Conservation (phyloP, 2,113 vertebrate species). For the Scolopax mira region DNA sequence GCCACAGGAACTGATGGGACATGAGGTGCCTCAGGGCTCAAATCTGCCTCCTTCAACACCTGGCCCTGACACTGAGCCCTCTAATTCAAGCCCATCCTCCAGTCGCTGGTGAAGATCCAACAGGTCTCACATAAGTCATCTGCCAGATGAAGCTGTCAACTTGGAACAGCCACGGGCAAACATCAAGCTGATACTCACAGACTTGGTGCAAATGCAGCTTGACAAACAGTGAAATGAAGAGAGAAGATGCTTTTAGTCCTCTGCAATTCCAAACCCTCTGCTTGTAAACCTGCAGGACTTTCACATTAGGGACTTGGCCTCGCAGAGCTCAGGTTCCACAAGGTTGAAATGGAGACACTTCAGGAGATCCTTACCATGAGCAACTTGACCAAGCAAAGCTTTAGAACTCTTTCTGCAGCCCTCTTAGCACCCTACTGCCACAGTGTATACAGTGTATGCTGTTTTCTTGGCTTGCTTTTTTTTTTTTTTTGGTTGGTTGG, state of each 20-base stretch:
- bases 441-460: accelerated
- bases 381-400: not conserved
- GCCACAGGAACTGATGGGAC: not conserved
- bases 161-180: not conserved
- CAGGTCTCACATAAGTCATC: not conserved
- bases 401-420: not conserved
- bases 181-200: not conserved
- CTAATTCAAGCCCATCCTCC: not conserved
- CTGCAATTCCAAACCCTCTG: not conserved
- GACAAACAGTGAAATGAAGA: not conserved
- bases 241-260: not conserved
- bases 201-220: not conserved
- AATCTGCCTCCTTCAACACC: not conserved
- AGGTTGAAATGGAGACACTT: not conserved
- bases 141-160: not conserved
- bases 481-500: no score
- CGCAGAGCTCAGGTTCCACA: not conserved
- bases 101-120: not conserved
- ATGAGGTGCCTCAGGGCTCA: not conserved
- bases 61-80: not conserved
- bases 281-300: not conserved
- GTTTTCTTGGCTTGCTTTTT: accelerated
- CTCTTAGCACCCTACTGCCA: not conserved
- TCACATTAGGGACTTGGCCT: not conserved
- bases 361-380: not conserved